Percentiles rank a stretch among this genome's conserved stretches.
phyloP scores from a whole-genome alignment of 1,140 invertebrate genomes.

The Panagrolaimus sp. region DNA sequence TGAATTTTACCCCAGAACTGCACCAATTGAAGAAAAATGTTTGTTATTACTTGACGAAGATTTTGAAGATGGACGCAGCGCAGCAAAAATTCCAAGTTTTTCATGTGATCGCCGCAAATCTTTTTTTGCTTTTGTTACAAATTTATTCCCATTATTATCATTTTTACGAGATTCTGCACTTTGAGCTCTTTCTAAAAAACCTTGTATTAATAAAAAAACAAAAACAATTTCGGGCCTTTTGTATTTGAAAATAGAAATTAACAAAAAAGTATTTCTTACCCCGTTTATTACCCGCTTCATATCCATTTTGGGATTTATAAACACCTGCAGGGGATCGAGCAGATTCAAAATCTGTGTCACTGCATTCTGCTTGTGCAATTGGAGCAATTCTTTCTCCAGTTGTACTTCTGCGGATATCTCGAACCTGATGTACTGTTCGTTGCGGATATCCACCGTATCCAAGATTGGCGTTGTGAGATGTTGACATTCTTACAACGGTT shows the following conservation, averaged over 20 bases:
- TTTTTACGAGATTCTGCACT: background rate
- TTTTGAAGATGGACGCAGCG: slow-evolving; percentile 2
- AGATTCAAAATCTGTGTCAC: slow-evolving; percentile 55
- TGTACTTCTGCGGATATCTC: slow-evolving; percentile 15
- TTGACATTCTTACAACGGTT: slow-evolving; percentile 4
- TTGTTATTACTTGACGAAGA: slow-evolving; percentile 1
- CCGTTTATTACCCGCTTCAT: slow-evolving; percentile 1
- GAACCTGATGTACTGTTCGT: slow-evolving; percentile 1
- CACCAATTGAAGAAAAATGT: slow-evolving; percentile 16
- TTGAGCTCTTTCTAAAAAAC: slow-evolving; percentile 9
- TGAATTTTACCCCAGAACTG: background rate
- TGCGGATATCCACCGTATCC: slow-evolving; percentile 13
- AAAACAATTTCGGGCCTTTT: background rate
- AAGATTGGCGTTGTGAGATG: background rate
- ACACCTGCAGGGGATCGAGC: slow-evolving; percentile 26
- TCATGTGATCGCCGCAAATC: slow-evolving; percentile 4
- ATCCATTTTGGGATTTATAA: background rate
- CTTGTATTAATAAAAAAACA: background rate
- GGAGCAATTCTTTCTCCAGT: slow-evolving; percentile 36
- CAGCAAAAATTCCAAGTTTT: slow-evolving; percentile 14
- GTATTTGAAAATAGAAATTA: background rate
- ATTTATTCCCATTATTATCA: background rate
- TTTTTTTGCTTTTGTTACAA: slow-evolving; percentile 14
- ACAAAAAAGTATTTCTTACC: slow-evolving; percentile 2
- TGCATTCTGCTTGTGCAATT: slow-evolving; percentile 56